These are phyloP conservation scores for Falco concolor DNA, from an alignment of 2,797 vertebrate species.

Conservation along the genomic window DNA sequence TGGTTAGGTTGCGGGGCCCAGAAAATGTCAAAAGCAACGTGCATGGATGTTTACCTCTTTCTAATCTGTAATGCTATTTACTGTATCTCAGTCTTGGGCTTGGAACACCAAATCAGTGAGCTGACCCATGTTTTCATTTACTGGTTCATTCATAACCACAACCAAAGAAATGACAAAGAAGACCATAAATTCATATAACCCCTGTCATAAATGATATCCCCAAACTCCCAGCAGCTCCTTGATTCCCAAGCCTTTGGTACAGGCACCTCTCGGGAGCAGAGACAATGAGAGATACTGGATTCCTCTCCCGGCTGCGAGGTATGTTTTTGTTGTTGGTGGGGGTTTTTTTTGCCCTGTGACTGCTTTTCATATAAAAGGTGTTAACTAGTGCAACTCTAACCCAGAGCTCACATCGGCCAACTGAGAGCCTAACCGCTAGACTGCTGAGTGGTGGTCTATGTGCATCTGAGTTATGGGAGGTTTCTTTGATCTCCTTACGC, in stretches of 20 bases:
- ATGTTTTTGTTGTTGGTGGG: background rate
- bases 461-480: background rate
- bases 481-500: constrained; percentile 45
- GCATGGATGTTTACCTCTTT: background rate
- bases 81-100: background rate
- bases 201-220: background rate
- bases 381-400: background rate
- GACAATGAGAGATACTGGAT: background rate
- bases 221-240: background rate
- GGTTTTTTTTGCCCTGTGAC: background rate
- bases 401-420: background rate
- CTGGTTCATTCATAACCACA: background rate
- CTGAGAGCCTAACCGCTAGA: background rate
- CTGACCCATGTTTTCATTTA: background rate
- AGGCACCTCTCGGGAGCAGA: background rate
- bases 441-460: background rate
- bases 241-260: background rate
- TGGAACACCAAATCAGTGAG: background rate
- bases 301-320: background rate
- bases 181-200: background rate
- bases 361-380: background rate
- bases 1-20: background rate
- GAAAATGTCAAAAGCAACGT: background rate
- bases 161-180: background rate
- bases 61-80: background rate